phyloP scores from a whole-genome alignment of 1,140 invertebrate species.

The Heterodera carotae region DNA sequence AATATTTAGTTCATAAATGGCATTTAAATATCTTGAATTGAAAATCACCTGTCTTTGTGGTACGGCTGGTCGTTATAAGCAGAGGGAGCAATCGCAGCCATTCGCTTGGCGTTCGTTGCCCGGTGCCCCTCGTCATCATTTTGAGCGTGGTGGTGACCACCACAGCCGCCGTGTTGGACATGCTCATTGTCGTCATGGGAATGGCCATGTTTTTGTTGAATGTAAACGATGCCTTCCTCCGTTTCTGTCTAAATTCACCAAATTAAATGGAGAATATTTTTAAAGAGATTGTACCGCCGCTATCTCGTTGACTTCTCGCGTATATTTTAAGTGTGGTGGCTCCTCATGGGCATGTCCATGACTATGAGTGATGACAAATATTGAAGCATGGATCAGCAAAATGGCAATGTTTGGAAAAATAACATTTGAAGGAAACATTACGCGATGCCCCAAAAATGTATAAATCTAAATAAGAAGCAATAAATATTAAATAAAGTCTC shows the following conservation, averaged over 20 bases:
- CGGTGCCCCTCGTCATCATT: conserved; percentile 32
- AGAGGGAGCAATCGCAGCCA: conserved; percentile 15
- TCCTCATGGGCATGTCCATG: conserved; percentile 50
- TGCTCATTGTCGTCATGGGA: conserved; percentile 37
- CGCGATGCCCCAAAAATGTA: too few relatives aligned
- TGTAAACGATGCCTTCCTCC: conserved; percentile 30
- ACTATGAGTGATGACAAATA: background rate
- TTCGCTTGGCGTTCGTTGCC: conserved; percentile 21
- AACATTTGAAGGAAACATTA: background rate
- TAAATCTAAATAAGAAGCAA: too few relatives aligned
- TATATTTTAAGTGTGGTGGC: conserved; percentile 54
- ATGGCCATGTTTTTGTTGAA: conserved; percentile 34
- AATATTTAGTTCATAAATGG: too few relatives aligned
- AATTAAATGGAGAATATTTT: background rate
- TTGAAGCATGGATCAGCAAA: background rate
- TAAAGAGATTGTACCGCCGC: conserved; percentile 35
- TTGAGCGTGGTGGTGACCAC: conserved; percentile 39
- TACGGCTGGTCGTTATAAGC: conserved; percentile 35
- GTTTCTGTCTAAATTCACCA: conserved; percentile 33
- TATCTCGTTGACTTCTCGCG: conserved; percentile 52
- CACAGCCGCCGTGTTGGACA: conserved; percentile 36
- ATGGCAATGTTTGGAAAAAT: background rate
- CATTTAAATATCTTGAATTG: background rate
- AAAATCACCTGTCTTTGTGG: conserved; percentile 36
- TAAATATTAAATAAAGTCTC: too few relatives aligned